These are phyloP conservation scores for Exocentrus adspersus DNA, from an alignment of 2,888 invertebrate species.

Conservation along the genomic window DNA sequence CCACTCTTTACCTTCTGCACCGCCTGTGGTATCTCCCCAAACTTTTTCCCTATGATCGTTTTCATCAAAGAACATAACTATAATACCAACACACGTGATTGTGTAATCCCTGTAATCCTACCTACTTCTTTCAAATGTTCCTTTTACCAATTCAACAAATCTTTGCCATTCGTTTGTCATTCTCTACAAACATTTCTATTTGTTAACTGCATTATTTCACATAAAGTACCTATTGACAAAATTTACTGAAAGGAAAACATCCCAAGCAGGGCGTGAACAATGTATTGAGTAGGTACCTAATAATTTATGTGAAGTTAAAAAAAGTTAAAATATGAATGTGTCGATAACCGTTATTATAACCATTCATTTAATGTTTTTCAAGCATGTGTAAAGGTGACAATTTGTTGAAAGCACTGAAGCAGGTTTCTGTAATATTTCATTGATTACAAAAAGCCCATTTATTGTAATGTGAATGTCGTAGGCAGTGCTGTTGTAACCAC, in stretches of 20 bases:
- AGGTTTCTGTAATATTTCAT: too few relatives aligned
- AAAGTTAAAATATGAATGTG: conserved; percentile 4
- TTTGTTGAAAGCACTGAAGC: too few relatives aligned
- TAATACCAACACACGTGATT: background rate
- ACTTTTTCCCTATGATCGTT: too few relatives aligned
- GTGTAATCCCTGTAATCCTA: conserved; percentile 21
- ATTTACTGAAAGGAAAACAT: conserved; percentile 5
- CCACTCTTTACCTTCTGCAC: too few relatives aligned
- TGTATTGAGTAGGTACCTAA: background rate
- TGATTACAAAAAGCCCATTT: too few relatives aligned
- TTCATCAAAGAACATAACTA: too few relatives aligned
- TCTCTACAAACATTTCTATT: conserved; percentile 19
- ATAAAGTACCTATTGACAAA: conserved; percentile 11
- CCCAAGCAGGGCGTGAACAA: conserved; percentile 15
- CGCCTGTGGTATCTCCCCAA: too few relatives aligned
- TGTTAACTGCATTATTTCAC: conserved; percentile 2
- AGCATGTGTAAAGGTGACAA: background rate
- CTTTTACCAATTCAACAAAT: conserved; percentile 14
- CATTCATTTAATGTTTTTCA: background rate
- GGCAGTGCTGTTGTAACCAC: too few relatives aligned
- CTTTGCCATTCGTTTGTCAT: conserved; percentile 21
- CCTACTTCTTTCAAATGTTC: conserved; percentile 13
- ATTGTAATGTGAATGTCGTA: too few relatives aligned
- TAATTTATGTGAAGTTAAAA: conserved; percentile 4
- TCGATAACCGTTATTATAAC: background rate